Evolutionary conservation across 1,140 invertebrate species (phyloP), one percentile per base, ranked within the genome.

Genomic region (Polypedilum vanderplanki): DNA sequence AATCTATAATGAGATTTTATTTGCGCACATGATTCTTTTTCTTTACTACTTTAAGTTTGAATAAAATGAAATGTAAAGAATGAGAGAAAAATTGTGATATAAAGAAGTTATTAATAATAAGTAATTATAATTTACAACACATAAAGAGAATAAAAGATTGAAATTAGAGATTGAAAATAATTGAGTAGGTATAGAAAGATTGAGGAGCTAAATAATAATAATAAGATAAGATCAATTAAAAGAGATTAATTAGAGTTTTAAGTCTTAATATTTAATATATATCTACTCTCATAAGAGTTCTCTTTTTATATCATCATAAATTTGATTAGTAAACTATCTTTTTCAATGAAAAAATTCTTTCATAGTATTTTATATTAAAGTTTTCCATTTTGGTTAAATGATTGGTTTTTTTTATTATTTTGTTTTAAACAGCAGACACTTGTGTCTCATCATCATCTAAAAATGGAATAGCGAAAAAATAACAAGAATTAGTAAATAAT

Each of bases 361-460:
- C 24, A 33, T 57, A n/a, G 46, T 57, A n/a, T 57, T 57, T 57
- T 57, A 57, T n/a, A 15, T 57, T 4, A 57, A 57, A 46, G 46
- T 57, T 57, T n/a, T 57, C 46, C 46, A 57, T 57, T 57, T 57
- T 57, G 46, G 65, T 70, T n/a, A 33, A 33, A 33, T 33, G 24
- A 33, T 33, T 33, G 65, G 17, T 70, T 70, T 20, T 20, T 67
- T 5, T 67, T n/a, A 17, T 67, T 70, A 20, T 8, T 20, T 70
- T 22, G 4, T 20, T 74, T 73, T 76, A 76, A 41, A 76, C 75
- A 20, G 75, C 75, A 18, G 75, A 76, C n/a, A 76, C 75, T 73
- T 76, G 75, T 9, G 75, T 74, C 67, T 74, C 75, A 8, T 76
- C 75, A 41, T 76, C 75, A 76, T 76, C 75, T 76, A 33, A 22